Evolutionary conservation across 2,797 vertebrate species (phyloP).

Genomic region (Loris lydekkerianus): DNA sequence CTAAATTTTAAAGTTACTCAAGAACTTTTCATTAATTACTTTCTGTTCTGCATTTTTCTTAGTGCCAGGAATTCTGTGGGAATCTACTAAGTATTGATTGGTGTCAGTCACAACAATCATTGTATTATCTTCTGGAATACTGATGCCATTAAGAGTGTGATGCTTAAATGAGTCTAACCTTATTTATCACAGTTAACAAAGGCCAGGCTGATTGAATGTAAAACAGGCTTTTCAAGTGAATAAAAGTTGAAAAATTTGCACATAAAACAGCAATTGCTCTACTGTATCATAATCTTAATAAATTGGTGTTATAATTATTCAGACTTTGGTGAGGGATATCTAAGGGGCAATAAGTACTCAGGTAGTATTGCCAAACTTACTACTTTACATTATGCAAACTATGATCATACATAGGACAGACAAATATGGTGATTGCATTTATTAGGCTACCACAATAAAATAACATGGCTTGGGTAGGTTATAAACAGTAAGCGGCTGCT

Average conservation of each 20-base stretch:
- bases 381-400: background rate
- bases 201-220: background rate
- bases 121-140: conserved; percentile 13
- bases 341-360: background rate
- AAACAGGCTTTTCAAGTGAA: background rate
- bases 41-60: background rate
- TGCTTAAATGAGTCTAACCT: background rate
- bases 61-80: background rate
- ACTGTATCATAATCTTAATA: background rate
- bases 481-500: background rate
- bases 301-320: conserved; percentile 13
- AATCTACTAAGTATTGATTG: conserved; percentile 19
- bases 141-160: background rate
- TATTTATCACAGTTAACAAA: conserved; percentile 50
- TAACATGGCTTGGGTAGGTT: background rate
- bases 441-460: background rate
- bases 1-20: background rate
- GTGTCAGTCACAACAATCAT: conserved; percentile 13
- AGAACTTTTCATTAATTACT: background rate
- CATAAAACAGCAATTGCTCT: background rate
- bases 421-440: background rate
- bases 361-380: background rate
- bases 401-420: background rate
- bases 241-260: background rate
- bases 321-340: background rate